Evolutionary conservation across 2,888 invertebrate species (phyloP), one percentile per base, ranked within the genome.

Genomic region (Stramonita haemastoma): DNA sequence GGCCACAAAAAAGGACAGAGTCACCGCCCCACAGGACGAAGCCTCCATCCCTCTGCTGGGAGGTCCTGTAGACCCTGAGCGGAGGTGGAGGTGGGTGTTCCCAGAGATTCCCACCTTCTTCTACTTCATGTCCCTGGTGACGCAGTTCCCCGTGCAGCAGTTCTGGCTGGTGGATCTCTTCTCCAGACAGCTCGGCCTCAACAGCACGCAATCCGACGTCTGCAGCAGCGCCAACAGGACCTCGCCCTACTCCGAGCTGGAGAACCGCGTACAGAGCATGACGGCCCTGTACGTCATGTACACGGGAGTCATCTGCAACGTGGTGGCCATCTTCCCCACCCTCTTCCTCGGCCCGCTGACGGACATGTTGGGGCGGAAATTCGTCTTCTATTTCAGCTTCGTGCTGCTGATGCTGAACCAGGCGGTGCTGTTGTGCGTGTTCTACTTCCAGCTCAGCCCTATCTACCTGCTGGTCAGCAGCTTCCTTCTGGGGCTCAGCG

Each of bases 401-500:
- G 66, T 66, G 19, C 26, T 60, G 17, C 8, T 83, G 32, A 66
- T 81, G 0, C 81, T 88, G 5, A 32, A 81, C 60, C 32, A 90
- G 11, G 79, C 79, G 34, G 88, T 91, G 81, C 83, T 90, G 19
- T 84, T 91, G 13, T 89, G 87, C 73, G 32, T 90, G 0, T 86
- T 89, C 8, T 73, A 85, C 46, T 84, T 46, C 32, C 85, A 87
- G 22, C 60, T 89, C n/a, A 66, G 89, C 2, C 56, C 91, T 1
- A 32, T 89, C 13, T 77, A 89, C n/a, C 77, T 92, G 8, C 90
- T 81, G 73, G 77, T 91, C 29, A 90, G 89, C 29, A 89, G 89
- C 81, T 56, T 87, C 29, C 34, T 90, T 32, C 90, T 90, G 79
- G 92, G 92, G 22, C 32, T 91, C 19, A 88, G 90, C 15, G 92